Base-by-base conservation (phyloP, 2,888 invertebrate genomes). In the Agrochola lota region DNA sequence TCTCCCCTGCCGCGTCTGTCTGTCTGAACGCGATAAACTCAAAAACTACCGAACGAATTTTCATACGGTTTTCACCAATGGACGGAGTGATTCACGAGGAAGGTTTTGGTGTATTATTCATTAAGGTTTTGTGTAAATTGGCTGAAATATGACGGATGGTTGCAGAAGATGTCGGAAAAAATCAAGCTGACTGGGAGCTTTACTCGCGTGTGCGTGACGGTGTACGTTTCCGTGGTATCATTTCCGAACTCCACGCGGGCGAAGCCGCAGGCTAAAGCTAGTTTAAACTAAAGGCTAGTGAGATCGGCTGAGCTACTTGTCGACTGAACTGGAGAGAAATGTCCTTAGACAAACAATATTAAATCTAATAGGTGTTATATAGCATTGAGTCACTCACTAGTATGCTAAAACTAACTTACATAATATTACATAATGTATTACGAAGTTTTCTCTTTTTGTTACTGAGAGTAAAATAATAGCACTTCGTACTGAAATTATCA, bases 401-500 rank as follows among this genome's bases (percentile, higher is more conserved):
- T 74, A 71, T 79, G 73, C 77, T 26, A 78, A 74, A 71, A 59
- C 11, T 26, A 43, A 40, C 17, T 78, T 72, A 69, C 62, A 23
- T 74, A 74, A 77, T 35, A 59, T 78, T 81, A 43, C 69, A 72
- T 35, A 52, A 71, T 40, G 49, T 71, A 73, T 62, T 66, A 52
- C 55, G 17, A 74, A 12, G 70, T 73, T 80, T 80, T 80, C 75
- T 57, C 68, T 86, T 80, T 70, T 74, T 79, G 11, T 59, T 63
- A 43, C 49, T n/a, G 6, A n/a, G 15, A 26, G 5, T 62, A 46
- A 20, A 62, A 35, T 76, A 62, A 35, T 76, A 55, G 55, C 35
- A 59, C 60, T 57, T 80, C 3, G 5, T 26, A 46, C 17, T 59
- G 17, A 62, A 57, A 62, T 57, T 67, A 67, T 55, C n/a, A 76